Conservation (phyloP, 2,888 invertebrate species). For the Tortrix viridana region DNA sequence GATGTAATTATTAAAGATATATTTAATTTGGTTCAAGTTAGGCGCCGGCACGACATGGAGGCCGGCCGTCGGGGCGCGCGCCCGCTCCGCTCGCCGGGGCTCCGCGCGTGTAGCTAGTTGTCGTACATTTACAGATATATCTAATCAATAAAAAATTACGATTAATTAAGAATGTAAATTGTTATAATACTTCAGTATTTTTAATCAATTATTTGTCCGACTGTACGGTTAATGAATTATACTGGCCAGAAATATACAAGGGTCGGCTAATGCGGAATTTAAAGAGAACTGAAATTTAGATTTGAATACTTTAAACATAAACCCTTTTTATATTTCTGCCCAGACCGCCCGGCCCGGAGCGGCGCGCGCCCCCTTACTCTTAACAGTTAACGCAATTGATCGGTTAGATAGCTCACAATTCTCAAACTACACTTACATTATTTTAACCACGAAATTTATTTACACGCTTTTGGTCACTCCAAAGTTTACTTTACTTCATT, state of each 20-base stretch:
- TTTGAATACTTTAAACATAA: conserved; percentile 4
- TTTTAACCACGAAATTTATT: conserved; percentile 31
- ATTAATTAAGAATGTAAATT: too few relatives aligned
- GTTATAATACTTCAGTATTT: too few relatives aligned
- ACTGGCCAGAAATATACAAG: background rate
- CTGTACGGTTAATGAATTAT: too few relatives aligned
- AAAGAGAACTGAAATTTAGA: conserved; percentile 10
- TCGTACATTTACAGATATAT: background rate
- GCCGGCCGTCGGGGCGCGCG: conserved; percentile 4
- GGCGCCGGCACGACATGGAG: conserved; percentile 45
- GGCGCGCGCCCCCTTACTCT: conserved; percentile 24
- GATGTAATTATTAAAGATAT: conserved; percentile 61
- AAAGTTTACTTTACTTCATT: conserved; percentile 46
- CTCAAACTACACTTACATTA: conserved; percentile 35
- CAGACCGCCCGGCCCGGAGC: background rate
- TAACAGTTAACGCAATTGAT: conserved; percentile 27
- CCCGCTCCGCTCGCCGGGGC: too few relatives aligned
- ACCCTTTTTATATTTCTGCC: background rate
- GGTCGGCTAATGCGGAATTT: conserved; percentile 6
- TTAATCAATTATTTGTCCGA: too few relatives aligned
- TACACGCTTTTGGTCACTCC: conserved; percentile 34
- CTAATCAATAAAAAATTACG: background rate
- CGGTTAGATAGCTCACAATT: conserved; percentile 33
- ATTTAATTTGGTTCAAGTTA: conserved; percentile 59
- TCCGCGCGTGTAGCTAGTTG: background rate